These are phyloP conservation scores for Phymatocera aterrima DNA, from an alignment of 2,888 invertebrate genomes.

Conservation along the genomic window DNA sequence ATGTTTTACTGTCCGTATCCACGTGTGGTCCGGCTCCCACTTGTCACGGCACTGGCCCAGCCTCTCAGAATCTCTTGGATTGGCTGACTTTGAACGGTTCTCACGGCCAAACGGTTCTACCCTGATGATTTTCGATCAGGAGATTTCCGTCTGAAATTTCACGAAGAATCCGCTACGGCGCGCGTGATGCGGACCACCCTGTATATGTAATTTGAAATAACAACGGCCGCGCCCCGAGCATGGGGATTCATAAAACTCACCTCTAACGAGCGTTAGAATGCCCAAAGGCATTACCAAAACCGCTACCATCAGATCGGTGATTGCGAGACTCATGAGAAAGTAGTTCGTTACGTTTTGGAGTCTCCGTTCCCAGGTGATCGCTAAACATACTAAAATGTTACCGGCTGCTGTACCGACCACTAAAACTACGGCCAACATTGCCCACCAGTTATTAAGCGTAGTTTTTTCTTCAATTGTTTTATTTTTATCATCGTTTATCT, in stretches of 20 bases:
- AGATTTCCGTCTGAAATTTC: no score
- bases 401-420: conserved; percentile 93
- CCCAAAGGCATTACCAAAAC: conserved; percentile 97
- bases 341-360: conserved; percentile 98
- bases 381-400: conserved; percentile 95
- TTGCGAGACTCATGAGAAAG: conserved; percentile 95
- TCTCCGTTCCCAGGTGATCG: conserved; percentile 93
- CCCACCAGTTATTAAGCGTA: conserved; percentile 88
- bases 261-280: conserved; percentile 87
- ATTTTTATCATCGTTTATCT: conserved; percentile 2
- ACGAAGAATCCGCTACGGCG: no score
- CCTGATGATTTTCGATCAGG: no score
- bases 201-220: no score
- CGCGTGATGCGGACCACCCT: no score
- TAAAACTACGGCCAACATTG: conserved; percentile 84
- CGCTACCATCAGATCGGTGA: conserved; percentile 96
- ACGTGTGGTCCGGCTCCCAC: no score
- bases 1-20: no score
- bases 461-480: conserved; percentile 18
- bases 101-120: no score
- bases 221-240: no score
- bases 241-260: conserved; percentile 76
- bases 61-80: no score
- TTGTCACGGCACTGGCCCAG: no score
- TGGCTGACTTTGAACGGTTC: no score